Conservation (phyloP, 2,888 invertebrate species). For the Melinaea menophilus region DNA sequence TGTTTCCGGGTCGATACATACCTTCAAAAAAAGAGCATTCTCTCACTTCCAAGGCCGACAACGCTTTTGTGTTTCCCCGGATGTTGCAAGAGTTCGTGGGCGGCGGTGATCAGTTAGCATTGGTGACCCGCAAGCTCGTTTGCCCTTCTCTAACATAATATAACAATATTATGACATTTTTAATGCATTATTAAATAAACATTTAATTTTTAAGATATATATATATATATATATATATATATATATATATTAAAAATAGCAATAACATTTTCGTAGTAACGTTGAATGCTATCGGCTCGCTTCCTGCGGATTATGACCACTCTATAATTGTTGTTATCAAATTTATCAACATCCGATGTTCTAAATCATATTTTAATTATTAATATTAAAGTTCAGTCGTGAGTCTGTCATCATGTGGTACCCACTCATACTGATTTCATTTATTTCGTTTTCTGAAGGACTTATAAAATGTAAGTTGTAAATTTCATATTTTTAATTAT, state of each 20-base stretch:
- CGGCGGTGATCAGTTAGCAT: no score
- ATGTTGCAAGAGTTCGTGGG: no score
- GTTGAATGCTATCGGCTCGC: slow-evolving; percentile 44
- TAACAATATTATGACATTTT: no score
- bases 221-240: neutral
- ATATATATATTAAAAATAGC: neutral
- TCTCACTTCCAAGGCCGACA: no score
- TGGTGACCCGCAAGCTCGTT: no score
- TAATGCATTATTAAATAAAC: no score
- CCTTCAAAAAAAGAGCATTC: no score
- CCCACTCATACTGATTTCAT: slow-evolving; percentile 37
- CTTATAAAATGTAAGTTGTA: slow-evolving; percentile 34
- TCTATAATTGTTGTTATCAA: slow-evolving; percentile 30
- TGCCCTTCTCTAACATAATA: no score
- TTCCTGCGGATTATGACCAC: slow-evolving; percentile 58
- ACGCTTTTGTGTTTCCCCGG: no score
- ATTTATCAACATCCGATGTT: slow-evolving; percentile 39
- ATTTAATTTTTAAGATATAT: no score
- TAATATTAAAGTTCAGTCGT: slow-evolving; percentile 23
- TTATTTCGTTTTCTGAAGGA: slow-evolving; percentile 35
- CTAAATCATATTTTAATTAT: slow-evolving; percentile 31
- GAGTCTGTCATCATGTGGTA: slow-evolving; percentile 41
- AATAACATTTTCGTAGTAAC: slow-evolving; percentile 1
- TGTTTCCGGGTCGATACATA: no score
- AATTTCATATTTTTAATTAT: neutral